Conservation (phyloP, 53 echinoderm and acorn worm genomes). For the Apostichopus leukothele region DNA sequence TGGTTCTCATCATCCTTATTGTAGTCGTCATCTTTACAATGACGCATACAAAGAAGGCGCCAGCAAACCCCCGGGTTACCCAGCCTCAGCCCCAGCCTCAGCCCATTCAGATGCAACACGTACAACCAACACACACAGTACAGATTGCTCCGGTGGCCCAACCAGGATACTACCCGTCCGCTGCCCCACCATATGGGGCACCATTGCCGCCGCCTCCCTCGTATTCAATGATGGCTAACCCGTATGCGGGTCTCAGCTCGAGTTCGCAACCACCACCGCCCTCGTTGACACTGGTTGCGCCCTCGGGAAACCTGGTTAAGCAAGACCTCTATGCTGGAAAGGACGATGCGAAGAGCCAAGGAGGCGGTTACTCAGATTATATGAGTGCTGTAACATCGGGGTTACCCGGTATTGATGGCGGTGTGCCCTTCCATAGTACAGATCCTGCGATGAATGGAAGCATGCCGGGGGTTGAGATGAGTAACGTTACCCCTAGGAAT, state of each 20-base stretch:
- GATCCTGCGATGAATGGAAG: background rate
- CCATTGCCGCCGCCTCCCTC: conserved; percentile 33
- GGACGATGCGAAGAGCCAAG: background rate
- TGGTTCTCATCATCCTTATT: conserved; percentile 51
- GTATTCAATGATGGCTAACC: background rate
- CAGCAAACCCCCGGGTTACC: background rate
- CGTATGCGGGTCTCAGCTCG: background rate
- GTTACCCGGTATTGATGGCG: conserved; percentile 19
- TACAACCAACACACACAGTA: background rate
- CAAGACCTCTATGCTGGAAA: conserved; percentile 18
- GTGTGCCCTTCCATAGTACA: background rate
- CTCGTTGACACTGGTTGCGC: conserved; percentile 46
- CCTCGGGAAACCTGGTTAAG: conserved; percentile 38
- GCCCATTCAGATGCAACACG: background rate
- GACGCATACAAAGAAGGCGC: background rate
- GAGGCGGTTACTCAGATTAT: conserved; percentile 14
- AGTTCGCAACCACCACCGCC: conserved; percentile 39
- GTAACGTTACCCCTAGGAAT: background rate
- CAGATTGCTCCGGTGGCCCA: conserved; percentile 9
- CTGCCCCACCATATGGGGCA: background rate
- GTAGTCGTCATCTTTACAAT: conserved; percentile 43
- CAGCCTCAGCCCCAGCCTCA: background rate
- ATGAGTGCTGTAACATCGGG: conserved; percentile 29
- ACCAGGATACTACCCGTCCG: background rate
- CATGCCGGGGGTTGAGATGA: background rate